phyloP scores from a whole-genome alignment of 2,797 vertebrate species.

The Margarornis squamiger region DNA sequence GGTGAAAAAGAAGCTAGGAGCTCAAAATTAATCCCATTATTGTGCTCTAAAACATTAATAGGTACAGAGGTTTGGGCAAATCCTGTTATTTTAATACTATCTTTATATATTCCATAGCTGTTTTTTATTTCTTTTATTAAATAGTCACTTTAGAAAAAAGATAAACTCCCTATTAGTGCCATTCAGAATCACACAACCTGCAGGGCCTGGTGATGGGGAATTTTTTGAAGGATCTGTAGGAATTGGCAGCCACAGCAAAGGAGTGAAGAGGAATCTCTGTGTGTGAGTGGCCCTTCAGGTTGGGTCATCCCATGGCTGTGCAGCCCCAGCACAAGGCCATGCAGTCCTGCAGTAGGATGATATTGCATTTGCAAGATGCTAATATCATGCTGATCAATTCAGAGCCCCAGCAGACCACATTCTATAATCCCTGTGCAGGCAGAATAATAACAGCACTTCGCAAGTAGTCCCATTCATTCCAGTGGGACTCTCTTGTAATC shows the following conservation, averaged over 20 bases:
- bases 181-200: fast-evolving
- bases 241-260: background rate
- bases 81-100: background rate
- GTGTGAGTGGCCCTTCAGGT: fast-evolving
- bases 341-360: background rate
- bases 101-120: background rate
- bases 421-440: background rate
- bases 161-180: background rate
- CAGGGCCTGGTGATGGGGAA: background rate
- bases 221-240: background rate
- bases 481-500: slow-evolving; percentile 59
- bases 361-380: background rate
- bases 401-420: background rate
- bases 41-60: background rate
- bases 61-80: background rate
- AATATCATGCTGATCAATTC: slow-evolving; percentile 11
- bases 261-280: background rate
- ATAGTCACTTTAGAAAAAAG: background rate
- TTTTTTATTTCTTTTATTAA: background rate
- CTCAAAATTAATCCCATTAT: slow-evolving; percentile 1
- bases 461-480: slow-evolving; percentile 11
- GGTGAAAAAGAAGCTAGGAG: background rate
- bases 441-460: background rate
- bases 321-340: background rate
- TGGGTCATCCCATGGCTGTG: fast-evolving